These are phyloP conservation scores for Scolopax bukidnonensis DNA, from an alignment of 2,797 vertebrate species.

Conservation along the genomic window DNA sequence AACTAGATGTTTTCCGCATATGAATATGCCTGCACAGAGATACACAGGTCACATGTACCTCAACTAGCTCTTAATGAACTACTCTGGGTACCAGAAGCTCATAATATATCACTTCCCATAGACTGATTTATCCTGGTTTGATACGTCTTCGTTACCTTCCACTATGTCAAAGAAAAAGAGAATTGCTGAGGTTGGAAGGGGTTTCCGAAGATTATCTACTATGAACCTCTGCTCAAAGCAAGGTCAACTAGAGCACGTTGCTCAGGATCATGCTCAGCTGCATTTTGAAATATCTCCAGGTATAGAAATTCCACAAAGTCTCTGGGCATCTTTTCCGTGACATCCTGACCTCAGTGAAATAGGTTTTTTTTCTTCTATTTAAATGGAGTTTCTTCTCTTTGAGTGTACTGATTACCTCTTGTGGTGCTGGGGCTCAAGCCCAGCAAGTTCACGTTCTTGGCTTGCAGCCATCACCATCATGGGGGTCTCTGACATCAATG, in stretches of 20 bases:
- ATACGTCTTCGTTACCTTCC: neutral
- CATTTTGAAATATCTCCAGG: neutral
- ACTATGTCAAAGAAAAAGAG: neutral
- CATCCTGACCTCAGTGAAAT: neutral
- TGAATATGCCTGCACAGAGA: neutral
- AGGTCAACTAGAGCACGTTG: neutral
- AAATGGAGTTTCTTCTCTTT: neutral
- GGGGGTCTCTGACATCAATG: neutral
- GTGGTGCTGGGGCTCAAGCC: neutral
- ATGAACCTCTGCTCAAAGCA: neutral
- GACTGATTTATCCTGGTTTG: neutral
- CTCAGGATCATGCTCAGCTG: neutral
- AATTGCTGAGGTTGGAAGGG: neutral
- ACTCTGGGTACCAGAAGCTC: neutral
- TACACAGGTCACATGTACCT: neutral
- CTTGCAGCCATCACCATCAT: neutral
- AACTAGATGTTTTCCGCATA: neutral
- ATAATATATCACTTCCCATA: neutral
- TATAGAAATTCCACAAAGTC: neutral
- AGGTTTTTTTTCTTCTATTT: neutral
- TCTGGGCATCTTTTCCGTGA: neutral
- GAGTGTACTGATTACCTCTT: neutral
- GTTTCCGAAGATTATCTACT: neutral
- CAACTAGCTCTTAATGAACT: slow-evolving; percentile 11
- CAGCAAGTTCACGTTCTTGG: neutral